Evolutionary conservation across 1,140 invertebrate species (phyloP), one percentile per base, ranked within the genome.

Genomic region (Sogatella furcifera): DNA sequence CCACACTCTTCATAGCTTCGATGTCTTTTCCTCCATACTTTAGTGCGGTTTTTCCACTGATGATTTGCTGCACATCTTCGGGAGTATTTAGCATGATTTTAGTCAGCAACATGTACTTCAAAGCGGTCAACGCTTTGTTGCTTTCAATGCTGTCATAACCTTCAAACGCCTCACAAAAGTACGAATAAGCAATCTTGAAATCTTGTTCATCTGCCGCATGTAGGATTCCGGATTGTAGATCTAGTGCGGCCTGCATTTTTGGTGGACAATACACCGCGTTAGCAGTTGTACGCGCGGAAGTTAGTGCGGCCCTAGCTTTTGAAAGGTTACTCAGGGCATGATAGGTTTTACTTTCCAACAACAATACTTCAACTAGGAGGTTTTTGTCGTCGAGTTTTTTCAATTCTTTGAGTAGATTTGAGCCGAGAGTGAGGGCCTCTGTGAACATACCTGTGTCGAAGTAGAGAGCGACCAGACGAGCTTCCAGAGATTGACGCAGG

Each of bases 91-190:
- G 76, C 94, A 98, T 97, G 62, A 99, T 98, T 80, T 99, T 99
- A 52, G 92, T 97, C 52, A 99, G 73, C 60, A 99, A 81, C 97
- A 99, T 99, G 74, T 99, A 99, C 72, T 99, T 99, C 1, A 99
- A 77, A 19, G 94, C 92, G 43, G 85, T 90, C 2, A 98, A 74
- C 10, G 97, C 96, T 74, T 94, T 96, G 13, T 85, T 84, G 69
- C 82, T 86, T 69, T 97, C 94, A 15, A 96, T 89, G 65, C 92
- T 95, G 74, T 99, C 95, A 76, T 96, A 98, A 63, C 95, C 95
- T 81, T 99, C 97, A 77, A 99, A 99, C 41, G 97, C 97, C 80
- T 99, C 97, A 77, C 98, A 99, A 73, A 99, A 99, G 73, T 99
- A 99, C 42, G 97, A 99, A 75, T 97, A 99, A 41, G 97, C 97